These are phyloP conservation scores for Pachyuromys duprasi DNA, from an alignment of 2,797 vertebrate genomes.

Conservation along the genomic window DNA sequence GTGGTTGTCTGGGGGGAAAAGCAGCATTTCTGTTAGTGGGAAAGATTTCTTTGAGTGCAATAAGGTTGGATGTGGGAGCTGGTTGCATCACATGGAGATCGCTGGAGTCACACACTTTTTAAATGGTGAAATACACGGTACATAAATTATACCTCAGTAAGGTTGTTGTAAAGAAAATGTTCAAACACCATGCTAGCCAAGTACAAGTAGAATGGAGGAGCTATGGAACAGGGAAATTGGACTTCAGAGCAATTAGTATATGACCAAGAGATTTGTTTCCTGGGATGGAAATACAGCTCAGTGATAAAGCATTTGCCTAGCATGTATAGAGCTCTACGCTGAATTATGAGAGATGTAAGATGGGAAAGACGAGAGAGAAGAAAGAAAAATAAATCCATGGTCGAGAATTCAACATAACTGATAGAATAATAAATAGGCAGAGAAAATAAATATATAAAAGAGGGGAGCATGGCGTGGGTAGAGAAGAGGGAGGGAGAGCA, in stretches of 20 bases:
- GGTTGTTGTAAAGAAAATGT: neutral
- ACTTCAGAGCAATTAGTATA: constrained; percentile 21
- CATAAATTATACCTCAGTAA: neutral
- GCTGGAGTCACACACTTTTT: neutral
- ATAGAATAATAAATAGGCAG: neutral
- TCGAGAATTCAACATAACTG: neutral
- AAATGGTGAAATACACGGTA: neutral
- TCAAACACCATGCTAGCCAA: neutral
- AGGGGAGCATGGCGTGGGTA: neutral
- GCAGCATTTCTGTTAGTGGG: neutral
- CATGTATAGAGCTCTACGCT: neutral
- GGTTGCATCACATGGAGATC: neutral
- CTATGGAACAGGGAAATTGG: neutral
- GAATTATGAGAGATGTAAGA: neutral
- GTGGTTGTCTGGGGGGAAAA: neutral
- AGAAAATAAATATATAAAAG: neutral
- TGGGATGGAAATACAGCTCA: neutral
- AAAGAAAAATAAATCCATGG: neutral
- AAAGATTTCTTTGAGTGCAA: neutral
- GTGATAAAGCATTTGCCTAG: neutral
- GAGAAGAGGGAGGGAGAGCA: no score
- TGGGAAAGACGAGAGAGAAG: neutral
- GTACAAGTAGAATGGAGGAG: neutral
- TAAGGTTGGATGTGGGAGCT: neutral
- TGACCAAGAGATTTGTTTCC: neutral